Base-by-base conservation (phyloP, 2,797 vertebrate species). In the Ibycter americanus region DNA sequence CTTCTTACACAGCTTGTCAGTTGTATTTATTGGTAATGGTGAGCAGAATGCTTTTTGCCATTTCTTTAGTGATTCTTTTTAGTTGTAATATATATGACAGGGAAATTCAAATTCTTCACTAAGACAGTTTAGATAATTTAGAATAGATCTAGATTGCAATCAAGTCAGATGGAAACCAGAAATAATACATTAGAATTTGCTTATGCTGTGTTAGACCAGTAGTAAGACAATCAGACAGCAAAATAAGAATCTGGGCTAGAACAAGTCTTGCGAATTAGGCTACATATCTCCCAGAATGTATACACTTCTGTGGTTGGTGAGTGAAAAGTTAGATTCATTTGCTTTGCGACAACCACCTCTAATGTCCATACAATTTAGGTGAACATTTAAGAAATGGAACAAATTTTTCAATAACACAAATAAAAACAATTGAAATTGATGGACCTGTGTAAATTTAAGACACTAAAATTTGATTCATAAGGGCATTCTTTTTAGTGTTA, bases 331-430 rank as follows among this genome's bases (percentile, higher is more conserved):
- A 51, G 11, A 36, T 58, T 83, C 0, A n/a, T 86, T 86, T 66
- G 1, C 29, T 86, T 58, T 70, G 46, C 38, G 20, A 55, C 12
- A 62, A 6, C 12, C 23, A 58, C 4, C 5, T 71, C 25, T 6
- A 25, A 18, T 29, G 6, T 32, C 17, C 14, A 2, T 9, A 15
- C 0, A 0, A 68, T 49, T 49, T 73, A 40, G 36, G 4, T 55
- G 10, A 71, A 79, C 2, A 0, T 52, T 62, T 62, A 68, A 65
- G 36, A 55, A 77, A 11, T 65, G 5, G 36, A 59, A 56, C 11
- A 51, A 59, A 31, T 56, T 62, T n/a, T 81, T 85, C 25, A 62
- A 0, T 55, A 12, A 7, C 8, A 13, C 1, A 71, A 67, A 67
- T 3, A 1, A 25, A 21, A 93, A 68, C 8, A 49, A 6, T 10